Base-by-base conservation (phyloP, 2,888 invertebrate genomes). In the Drosophila stalkeri region DNA sequence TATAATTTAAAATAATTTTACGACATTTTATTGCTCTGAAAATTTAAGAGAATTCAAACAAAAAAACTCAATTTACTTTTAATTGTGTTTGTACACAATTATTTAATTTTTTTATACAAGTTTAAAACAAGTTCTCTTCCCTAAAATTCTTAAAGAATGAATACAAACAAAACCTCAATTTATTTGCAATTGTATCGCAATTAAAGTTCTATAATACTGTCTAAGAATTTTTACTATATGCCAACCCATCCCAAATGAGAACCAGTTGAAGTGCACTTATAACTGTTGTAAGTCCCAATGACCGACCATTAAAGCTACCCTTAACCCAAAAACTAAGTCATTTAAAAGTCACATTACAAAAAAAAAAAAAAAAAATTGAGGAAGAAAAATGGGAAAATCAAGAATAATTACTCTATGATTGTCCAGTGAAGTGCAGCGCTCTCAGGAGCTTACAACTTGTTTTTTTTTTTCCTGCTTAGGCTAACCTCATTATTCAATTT, bases 401-500 rank as follows among this genome's bases (percentile, higher is more conserved):
- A 41, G 71, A 71, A 65, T 79, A 79, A 79, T 72, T 61, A 63
- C 49, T 65, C 27, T 49, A 47, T 79, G 57, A 79, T 78, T 79
- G 77, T 68, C 65, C 54, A 37, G 37, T 78, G 65, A 78, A 78
- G 77, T 79, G 64, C 55, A 12, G 6, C 31, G 55, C 61, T 76
- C 72, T 74, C 70, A 54, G 65, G 56, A 51, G 56, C 41, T 68
- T 72, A 65, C 77, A 77, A 61, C 70, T 61, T 72, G 67, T 39
- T 66, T 51, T 47, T 55, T 65, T 54, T 52, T 37, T 37, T 16
- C 16, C 35, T 64, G 64, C 12, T 39, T 39, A 6, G 64, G 59
- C 64, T 71, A 75, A 78, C 77, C 77, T 78, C 68, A 79, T 78
- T 78, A 79, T 64, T 79, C 75, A 78, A 56, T 68, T 64, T 66